These are phyloP conservation scores for Ageneiosus marmoratus DNA, from an alignment of 2,113 vertebrate genomes.

Conservation along the genomic window DNA sequence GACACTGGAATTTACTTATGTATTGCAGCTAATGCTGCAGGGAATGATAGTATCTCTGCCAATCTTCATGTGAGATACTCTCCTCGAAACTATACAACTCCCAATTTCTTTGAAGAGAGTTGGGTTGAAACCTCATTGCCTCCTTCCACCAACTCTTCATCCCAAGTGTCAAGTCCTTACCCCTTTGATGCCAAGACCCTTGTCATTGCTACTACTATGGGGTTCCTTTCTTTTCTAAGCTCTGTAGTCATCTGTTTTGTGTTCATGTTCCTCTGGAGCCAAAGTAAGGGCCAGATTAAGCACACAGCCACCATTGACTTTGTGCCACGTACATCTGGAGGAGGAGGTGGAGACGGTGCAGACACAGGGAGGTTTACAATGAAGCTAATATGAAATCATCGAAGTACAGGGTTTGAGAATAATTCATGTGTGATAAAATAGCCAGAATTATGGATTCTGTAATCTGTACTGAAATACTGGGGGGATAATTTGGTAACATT, in stretches of 20 bases:
- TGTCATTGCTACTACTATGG: slow-evolving; percentile 83
- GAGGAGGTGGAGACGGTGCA: slow-evolving; percentile 67
- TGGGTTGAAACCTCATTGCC: slow-evolving; percentile 65
- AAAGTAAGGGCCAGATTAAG: slow-evolving; percentile 84
- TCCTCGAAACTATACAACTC: slow-evolving; percentile 67
- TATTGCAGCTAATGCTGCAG: slow-evolving; percentile 79
- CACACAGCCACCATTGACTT: slow-evolving; percentile 83
- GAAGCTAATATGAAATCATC: slow-evolving; percentile 74
- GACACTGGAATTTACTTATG: slow-evolving; percentile 82
- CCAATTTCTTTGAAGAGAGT: slow-evolving; percentile 64
- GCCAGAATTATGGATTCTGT: background rate
- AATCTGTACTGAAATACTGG: background rate
- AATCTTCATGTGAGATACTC: slow-evolving; percentile 76
- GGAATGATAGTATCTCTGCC: slow-evolving; percentile 80
- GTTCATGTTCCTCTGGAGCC: slow-evolving; percentile 89
- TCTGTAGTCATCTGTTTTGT: slow-evolving; percentile 85
- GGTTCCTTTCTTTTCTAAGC: slow-evolving; percentile 85
- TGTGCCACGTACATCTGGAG: slow-evolving; percentile 74
- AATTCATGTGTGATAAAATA: background rate
- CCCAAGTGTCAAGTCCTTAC: slow-evolving; percentile 68
- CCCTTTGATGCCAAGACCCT: slow-evolving; percentile 80
- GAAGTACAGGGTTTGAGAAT: background rate
- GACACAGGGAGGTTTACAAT: slow-evolving; percentile 76
- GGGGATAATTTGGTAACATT: background rate
- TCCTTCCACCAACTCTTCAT: slow-evolving; percentile 71